Evolutionary conservation across 2,888 invertebrate genomes (phyloP).

Genomic region (Drosophila anceps): DNA sequence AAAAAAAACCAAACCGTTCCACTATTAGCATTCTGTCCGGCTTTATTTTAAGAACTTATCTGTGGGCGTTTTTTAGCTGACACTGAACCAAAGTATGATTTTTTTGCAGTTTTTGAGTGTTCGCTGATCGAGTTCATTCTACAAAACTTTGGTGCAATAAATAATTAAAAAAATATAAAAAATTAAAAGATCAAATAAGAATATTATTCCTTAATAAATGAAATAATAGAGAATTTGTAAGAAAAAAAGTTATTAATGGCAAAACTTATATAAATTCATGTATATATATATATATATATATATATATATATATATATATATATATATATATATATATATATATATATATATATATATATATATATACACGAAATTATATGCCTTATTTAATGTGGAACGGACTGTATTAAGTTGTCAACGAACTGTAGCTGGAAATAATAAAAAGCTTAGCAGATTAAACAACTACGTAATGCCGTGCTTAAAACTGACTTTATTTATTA

Average conservation of each 20-base stretch:
- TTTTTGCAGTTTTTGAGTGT: conserved; percentile 38
- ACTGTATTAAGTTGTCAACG: not conserved
- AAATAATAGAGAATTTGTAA: not conserved
- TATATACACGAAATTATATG: not conserved
- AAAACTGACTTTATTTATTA: no score
- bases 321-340: not conserved
- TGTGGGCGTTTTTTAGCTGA: conserved; percentile 53
- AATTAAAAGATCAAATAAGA: not conserved
- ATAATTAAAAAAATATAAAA: conserved; percentile 2
- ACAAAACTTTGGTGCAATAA: conserved; percentile 12
- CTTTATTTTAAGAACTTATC: conserved; percentile 61
- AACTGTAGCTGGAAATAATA: not conserved
- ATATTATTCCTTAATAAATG: not conserved
- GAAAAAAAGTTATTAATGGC: not conserved
- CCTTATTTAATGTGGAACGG: not conserved
- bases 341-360: not conserved
- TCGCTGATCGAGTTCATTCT: conserved; percentile 16
- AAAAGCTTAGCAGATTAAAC: not conserved
- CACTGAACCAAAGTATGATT: conserved; percentile 34
- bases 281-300: not conserved
- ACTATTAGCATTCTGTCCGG: conserved; percentile 22
- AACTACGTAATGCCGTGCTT: not conserved
- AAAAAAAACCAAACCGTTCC: conserved; percentile 33
- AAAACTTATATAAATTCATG: not conserved
- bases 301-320: not conserved